A percentile compares a stretch with the other conserved stretches of the same genome.
phyloP scores from a whole-genome alignment of 2,113 vertebrate genomes.

The Callaeas wilsoni region DNA sequence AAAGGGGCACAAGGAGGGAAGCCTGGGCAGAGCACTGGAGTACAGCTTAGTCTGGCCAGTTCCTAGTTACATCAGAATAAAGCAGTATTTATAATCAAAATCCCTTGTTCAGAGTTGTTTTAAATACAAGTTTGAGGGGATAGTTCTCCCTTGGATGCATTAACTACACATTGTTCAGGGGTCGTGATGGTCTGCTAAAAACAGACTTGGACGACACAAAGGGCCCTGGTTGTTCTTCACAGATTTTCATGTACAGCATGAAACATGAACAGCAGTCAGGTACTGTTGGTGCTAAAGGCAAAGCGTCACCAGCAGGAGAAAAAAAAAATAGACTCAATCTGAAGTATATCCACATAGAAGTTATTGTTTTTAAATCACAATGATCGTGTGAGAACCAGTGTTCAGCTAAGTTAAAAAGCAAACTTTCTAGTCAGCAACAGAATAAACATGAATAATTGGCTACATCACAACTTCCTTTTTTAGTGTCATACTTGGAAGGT shows the following conservation, averaged over 20 bases:
- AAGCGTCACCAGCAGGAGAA: neutral
- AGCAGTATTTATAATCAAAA: neutral
- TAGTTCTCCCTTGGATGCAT: neutral
- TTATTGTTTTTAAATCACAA: neutral
- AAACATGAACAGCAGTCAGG: neutral
- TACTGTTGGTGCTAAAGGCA: neutral
- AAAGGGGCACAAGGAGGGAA: neutral
- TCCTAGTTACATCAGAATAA: neutral
- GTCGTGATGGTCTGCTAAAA: rapidly evolving
- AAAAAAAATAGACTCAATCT: neutral
- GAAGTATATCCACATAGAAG: neutral
- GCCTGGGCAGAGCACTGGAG: neutral
- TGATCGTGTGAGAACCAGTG: neutral
- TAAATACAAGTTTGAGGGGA: neutral
- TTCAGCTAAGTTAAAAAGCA: neutral
- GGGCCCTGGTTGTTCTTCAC: neutral
- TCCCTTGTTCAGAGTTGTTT: neutral
- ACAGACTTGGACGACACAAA: neutral
- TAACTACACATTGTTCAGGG: neutral
- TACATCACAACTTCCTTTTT: neutral
- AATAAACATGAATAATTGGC: neutral
- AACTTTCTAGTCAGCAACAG: neutral
- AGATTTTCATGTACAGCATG: rapidly evolving
- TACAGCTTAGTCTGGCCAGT: neutral
- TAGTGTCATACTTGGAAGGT: neutral